A percentile compares a stretch with the other conserved stretches of the same genome.
phyloP scores from a whole-genome alignment of 2,797 vertebrate species.

The Rhinogobio ventralis region DNA sequence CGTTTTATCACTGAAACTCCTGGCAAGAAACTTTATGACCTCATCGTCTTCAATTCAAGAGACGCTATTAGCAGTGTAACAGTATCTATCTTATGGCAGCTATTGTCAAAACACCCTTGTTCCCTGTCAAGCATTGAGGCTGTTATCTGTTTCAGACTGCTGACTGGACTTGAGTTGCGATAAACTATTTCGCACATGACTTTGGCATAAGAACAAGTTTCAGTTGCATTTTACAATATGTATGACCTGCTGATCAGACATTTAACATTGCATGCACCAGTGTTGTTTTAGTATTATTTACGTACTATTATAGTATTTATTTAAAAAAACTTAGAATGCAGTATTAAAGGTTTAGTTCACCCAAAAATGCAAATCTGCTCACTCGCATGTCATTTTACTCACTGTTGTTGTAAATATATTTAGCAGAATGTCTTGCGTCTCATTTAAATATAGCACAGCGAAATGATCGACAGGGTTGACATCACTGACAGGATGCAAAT shows the following conservation, averaged over 20 bases:
- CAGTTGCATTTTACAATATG: background rate
- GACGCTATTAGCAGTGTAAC: constrained; percentile 22
- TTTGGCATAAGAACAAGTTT: constrained; percentile 29
- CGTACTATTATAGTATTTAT: no score
- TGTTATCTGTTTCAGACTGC: constrained; percentile 38
- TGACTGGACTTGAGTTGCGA: constrained; percentile 15
- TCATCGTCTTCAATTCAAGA: constrained; percentile 19
- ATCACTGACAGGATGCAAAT: background rate
- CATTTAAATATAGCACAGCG: background rate
- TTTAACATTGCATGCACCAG: background rate
- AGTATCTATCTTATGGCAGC: constrained; percentile 31
- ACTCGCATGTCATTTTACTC: no score
- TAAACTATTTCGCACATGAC: constrained; percentile 45
- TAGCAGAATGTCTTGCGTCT: background rate
- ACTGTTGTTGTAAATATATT: background rate
- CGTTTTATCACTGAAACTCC: background rate
- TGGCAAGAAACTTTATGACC: constrained; percentile 30
- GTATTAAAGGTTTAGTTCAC: background rate
- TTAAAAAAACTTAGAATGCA: no score
- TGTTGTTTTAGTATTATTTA: background rate
- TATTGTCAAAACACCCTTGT: constrained; percentile 41
- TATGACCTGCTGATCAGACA: background rate
- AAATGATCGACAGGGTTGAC: background rate
- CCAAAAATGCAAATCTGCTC: background rate
- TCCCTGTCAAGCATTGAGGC: constrained; percentile 10